Conservation (phyloP, 2,888 invertebrate genomes). For the Pristionchus fissidentatus region DNA sequence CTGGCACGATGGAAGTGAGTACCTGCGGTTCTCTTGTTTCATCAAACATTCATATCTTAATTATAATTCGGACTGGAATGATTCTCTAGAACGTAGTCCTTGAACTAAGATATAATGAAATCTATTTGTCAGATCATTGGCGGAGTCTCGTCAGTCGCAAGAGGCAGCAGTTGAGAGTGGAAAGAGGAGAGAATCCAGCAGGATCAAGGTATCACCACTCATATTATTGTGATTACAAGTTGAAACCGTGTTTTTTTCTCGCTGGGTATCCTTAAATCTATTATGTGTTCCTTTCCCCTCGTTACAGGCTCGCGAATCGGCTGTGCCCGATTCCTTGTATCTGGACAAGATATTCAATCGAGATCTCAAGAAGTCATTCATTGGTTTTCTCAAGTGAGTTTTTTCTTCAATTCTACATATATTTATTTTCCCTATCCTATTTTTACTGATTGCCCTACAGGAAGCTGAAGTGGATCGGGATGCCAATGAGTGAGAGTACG, state of each 20-base stretch:
- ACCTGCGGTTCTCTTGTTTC: too few relatives aligned
- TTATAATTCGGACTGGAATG: too few relatives aligned
- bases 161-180: background rate
- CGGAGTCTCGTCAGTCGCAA: background rate
- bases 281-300: too few relatives aligned
- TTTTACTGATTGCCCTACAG: background rate
- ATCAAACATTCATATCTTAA: too few relatives aligned
- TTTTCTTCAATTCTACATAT: background rate
- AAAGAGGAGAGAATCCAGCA: conserved; percentile 1
- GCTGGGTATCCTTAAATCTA: too few relatives aligned
- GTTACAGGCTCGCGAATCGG: background rate
- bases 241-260: too few relatives aligned
- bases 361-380: conserved; percentile 30
- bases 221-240: too few relatives aligned
- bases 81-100: background rate
- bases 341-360: conserved; percentile 14
- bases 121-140: background rate
- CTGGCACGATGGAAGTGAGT: background rate
- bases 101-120: background rate
- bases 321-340: conserved; percentile 7
- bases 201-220: conserved; percentile 37
- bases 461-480: background rate
- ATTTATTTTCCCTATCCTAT: too few relatives aligned
- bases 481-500: background rate
- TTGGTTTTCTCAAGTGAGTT: conserved; percentile 21